Base-by-base conservation (phyloP, 30 jellyfish, hydroid and myxozoan genomes). In the Hydra vulgaris region DNA sequence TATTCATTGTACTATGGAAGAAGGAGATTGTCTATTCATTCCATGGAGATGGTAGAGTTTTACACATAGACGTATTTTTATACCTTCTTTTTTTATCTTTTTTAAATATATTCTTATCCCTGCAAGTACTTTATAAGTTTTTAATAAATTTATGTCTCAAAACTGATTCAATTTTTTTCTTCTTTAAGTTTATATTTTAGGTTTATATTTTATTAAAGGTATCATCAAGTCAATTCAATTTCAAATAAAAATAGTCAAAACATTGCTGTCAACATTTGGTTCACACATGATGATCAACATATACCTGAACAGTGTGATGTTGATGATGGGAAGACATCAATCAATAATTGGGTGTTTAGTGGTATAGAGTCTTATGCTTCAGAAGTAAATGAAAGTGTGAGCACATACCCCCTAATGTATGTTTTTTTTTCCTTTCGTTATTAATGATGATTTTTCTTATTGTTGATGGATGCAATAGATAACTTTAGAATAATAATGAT, bases 211-310 rank as follows among this genome's bases (percentile, higher is more conserved):
- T 68, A 0, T 72, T 53, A 7, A 74, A 90, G 97, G 97, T 83
- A 70, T 55, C 97, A 90, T 69, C 97, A 90, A 76, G 97, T 90
- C 68, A 90, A 90, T 72, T 90, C 97, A 15, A 76, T 81, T 83
- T 80, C 87, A 53, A 90, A 90, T 26, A 81, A 81, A 25, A 79
- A 85, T 66, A 87, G 84, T 1, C 95, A 81, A 84, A 90, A 90
- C 70, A 89, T 90, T 7, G 97, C 97, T 54, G 97, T 90, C 24
- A 90, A 90, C 74, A 89, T 86, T 52, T 90, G 97, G 97, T 90
- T 90, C 72, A 26, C 77, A 21, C 95, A 90, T 68, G 74, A 66
- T 21, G 67, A 80, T 18, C 66, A 79, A 17, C 97, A 90, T 54
- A 85, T 27, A 25, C 97, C 97, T 7, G 85, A 75, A 74, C 69